phyloP scores from a whole-genome alignment of 2,888 invertebrate species.

The Clivina fossor region DNA sequence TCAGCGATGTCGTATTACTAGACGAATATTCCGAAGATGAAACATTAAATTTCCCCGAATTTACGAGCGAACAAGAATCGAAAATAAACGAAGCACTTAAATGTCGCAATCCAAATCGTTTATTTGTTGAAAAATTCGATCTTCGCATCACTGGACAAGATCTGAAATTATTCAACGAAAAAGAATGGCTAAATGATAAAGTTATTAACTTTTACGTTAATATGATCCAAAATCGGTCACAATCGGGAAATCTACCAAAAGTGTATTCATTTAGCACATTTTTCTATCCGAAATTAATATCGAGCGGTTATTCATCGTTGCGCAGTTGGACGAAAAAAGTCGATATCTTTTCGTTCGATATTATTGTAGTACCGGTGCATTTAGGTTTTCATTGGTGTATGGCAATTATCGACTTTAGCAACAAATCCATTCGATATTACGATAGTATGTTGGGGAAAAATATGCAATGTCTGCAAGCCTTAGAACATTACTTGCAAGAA shows the following conservation, averaged over 20 bases:
- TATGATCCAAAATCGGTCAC: constrained; percentile 78
- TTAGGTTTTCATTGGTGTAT: constrained; percentile 96
- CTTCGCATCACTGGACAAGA: constrained; percentile 74
- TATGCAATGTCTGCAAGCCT: constrained; percentile 67
- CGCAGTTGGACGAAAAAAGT: constrained; percentile 90
- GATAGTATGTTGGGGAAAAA: constrained; percentile 91
- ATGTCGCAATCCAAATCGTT: constrained; percentile 63
- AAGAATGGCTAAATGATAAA: constrained; percentile 95
- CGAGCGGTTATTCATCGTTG: constrained; percentile 77
- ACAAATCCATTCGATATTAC: constrained; percentile 76
- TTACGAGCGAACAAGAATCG: constrained; percentile 68
- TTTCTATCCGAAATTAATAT: constrained; percentile 84
- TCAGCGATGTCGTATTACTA: constrained; percentile 56
- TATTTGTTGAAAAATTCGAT: constrained; percentile 64
- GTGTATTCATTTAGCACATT: constrained; percentile 94
- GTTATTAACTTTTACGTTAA: constrained; percentile 98
- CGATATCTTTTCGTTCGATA: constrained; percentile 82
- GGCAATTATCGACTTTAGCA: constrained; percentile 79
- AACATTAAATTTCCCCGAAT: constrained; percentile 59
- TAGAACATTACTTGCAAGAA: constrained; percentile 76
- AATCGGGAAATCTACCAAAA: constrained; percentile 63
- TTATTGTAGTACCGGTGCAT: constrained; percentile 90
- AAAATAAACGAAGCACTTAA: constrained; percentile 61
- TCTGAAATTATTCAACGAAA: constrained; percentile 75
- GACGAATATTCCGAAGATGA: constrained; percentile 56